Evolutionary conservation across 92 coral and sea anemone species (phyloP), one percentile per base, ranked within the genome.

Genomic region (Heteractis magnifica): DNA sequence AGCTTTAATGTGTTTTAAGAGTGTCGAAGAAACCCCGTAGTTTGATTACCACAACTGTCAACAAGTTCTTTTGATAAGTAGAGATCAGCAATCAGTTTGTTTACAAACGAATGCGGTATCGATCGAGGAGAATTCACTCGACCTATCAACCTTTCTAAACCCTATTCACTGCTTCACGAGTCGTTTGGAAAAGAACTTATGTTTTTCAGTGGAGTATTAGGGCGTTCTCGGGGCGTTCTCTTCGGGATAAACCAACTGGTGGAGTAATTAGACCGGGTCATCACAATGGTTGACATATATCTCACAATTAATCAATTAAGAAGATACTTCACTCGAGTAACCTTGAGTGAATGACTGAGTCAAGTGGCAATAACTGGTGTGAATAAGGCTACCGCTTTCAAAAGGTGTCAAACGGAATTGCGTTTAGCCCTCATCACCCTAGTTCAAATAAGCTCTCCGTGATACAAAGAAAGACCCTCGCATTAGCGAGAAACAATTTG

Each of bases 271-370:
- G 86, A 84, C 56, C 52, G 82, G 84, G 84, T 86, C 74, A 70
- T 52, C 23, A 91, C 91, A 86, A 84, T 86, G 80, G 56, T 80
- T 76, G 79, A 83, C 90, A 88, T 82, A 82, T 89, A 90, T 83
- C 86, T 93, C 91, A 85, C 92, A 89, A 89, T 89, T 87, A 86
- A 89, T 89, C 87, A 89, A 89, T 89, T 86, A 86, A 77, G 83
- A 51, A 50, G 75, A 85, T 85, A 85, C 83, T 84, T 65, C 21
- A 76, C 52, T 64, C 56, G 49, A 76, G 21, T 68, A 48, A 26
- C 73, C 73, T 68, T 68, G 65, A 52, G 68, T 64, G 55, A 55
- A 65, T 80, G 83, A 81, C 20, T 51, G 21, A 56, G 16, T 81
- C 77, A 81, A 51, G 68, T 81, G 44, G 44, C 44, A 34, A 34